A percentile compares a stretch with the other conserved stretches of the same genome.
Evolutionary conservation across 2,888 invertebrate species (phyloP).

Genomic region (Macrostomum cliftonense): DNA sequence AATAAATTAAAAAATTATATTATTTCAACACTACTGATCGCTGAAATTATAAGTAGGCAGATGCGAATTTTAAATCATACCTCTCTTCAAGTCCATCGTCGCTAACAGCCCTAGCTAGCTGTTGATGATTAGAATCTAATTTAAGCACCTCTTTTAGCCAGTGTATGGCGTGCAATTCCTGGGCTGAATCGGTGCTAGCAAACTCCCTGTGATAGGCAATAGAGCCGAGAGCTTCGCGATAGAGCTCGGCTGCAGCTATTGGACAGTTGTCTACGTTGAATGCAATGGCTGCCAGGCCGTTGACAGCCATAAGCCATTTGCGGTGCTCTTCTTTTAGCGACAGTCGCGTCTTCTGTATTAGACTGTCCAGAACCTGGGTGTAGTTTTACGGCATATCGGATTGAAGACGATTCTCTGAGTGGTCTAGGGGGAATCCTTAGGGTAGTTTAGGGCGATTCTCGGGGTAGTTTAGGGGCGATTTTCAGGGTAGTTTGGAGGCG

Average conservation of each 20-base stretch:
- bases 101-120: neutral
- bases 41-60: too few relatives aligned
- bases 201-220: conserved; percentile 24
- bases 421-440: too few relatives aligned
- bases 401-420: too few relatives aligned
- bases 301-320: conserved; percentile 46
- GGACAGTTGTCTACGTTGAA: neutral
- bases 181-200: conserved; percentile 47
- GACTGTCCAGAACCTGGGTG: conserved; percentile 46
- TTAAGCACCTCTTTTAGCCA: conserved; percentile 44
- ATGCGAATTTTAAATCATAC: too few relatives aligned
- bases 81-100: too few relatives aligned
- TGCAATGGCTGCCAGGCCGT: conserved; percentile 47
- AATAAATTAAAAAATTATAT: too few relatives aligned
- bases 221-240: conserved; percentile 46
- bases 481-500: too few relatives aligned
- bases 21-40: too few relatives aligned
- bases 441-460: too few relatives aligned
- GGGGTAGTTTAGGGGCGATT: too few relatives aligned
- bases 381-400: too few relatives aligned
- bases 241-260: conserved; percentile 43
- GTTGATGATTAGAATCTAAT: too few relatives aligned
- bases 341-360: conserved; percentile 46
- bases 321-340: conserved; percentile 49
- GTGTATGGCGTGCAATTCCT: conserved; percentile 49